Evolutionary conservation across 2,888 invertebrate species (phyloP).

Genomic region (Yponomeuta cagnagella): DNA sequence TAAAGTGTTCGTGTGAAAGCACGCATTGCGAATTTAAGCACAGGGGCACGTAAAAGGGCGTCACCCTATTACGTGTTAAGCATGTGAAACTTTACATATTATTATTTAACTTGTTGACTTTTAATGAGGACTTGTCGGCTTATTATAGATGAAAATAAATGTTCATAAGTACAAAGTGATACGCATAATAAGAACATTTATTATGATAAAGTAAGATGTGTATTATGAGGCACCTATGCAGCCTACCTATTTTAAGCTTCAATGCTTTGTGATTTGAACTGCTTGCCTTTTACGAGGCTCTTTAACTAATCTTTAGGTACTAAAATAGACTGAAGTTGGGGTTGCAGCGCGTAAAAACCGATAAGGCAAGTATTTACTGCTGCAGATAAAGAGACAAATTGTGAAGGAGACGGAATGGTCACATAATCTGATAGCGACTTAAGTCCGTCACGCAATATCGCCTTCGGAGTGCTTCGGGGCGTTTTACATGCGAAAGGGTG

Average conservation of each 20-base stretch:
- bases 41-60: conserved; percentile 38
- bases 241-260: neutral
- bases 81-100: conserved; percentile 35
- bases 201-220: neutral
- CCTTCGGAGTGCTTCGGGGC: conserved; percentile 20
- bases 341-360: conserved; percentile 53
- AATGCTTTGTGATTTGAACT: neutral
- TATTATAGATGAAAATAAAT: neutral
- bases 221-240: too few relatives aligned
- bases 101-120: conserved; percentile 23
- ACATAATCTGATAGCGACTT: conserved; percentile 42
- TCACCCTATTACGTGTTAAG: conserved; percentile 35
- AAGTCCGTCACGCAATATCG: conserved; percentile 49
- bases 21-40: conserved; percentile 36
- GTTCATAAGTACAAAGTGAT: too few relatives aligned
- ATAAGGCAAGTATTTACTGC: conserved; percentile 53
- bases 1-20: conserved; percentile 31
- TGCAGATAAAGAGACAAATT: conserved; percentile 38
- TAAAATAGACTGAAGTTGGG: conserved; percentile 50
- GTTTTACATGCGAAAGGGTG: neutral
- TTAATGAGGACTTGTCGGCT: conserved; percentile 3
- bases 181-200: neutral
- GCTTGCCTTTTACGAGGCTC: neutral
- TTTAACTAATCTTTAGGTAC: conserved; percentile 31
- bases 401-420: conserved; percentile 34